phyloP scores from a whole-genome alignment of 2,888 invertebrate genomes.

The Eupithecia pulchellata region DNA sequence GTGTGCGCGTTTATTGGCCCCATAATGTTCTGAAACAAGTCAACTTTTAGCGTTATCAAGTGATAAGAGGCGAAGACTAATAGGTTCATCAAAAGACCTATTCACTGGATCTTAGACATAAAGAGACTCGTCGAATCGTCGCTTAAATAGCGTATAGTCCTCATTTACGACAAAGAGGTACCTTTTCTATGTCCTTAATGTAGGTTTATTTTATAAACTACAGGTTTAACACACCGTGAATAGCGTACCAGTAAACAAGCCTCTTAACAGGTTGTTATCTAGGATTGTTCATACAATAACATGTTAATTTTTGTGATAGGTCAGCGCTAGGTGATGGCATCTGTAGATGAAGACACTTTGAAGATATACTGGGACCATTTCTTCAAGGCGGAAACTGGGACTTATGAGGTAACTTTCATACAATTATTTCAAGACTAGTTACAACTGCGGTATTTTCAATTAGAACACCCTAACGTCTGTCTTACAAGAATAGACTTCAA shows the following conservation, averaged over 20 bases:
- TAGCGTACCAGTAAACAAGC: too few relatives aligned
- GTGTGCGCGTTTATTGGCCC: neutral
- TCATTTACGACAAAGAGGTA: neutral
- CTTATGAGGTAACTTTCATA: conserved; percentile 84
- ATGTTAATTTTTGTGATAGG: conserved; percentile 49
- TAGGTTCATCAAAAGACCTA: neutral
- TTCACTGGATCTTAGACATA: neutral
- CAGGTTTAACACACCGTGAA: too few relatives aligned
- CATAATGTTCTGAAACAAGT: neutral
- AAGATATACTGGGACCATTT: conserved; percentile 87
- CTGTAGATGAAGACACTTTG: conserved; percentile 69
- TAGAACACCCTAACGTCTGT: too few relatives aligned
- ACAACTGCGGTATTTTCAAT: too few relatives aligned
- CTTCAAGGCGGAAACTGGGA: conserved; percentile 86
- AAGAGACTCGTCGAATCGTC: neutral
- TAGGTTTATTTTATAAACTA: neutral
- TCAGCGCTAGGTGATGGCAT: conserved; percentile 63
- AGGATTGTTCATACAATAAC: neutral
- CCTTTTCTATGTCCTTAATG: neutral
- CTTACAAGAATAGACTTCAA: too few relatives aligned
- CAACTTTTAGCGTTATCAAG: neutral
- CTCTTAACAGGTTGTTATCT: neutral
- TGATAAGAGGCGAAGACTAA: neutral
- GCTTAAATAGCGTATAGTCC: neutral
- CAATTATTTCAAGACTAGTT: too few relatives aligned